Evolutionary conservation across 2,888 invertebrate genomes (phyloP).

Genomic region (Andrena dorsata): DNA sequence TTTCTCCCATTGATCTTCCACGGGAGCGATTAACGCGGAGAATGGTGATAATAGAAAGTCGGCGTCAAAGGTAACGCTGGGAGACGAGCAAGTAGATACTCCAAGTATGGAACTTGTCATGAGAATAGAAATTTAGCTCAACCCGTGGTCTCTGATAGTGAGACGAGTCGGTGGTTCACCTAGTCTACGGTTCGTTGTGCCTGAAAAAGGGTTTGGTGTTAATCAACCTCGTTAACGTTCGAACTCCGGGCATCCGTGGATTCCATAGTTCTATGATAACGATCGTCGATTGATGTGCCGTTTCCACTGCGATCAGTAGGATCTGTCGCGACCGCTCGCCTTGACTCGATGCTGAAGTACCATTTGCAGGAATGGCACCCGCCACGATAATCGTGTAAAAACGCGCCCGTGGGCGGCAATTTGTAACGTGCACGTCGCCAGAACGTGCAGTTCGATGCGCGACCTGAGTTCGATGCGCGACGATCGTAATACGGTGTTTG

Average conservation of each 20-base stretch:
- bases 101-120: slow-evolving; percentile 29
- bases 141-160: slow-evolving; percentile 29
- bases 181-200: not conserved
- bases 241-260: no score
- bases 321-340: not conserved
- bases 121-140: slow-evolving; percentile 45
- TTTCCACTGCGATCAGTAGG: no score
- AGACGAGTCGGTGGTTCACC: slow-evolving; percentile 39
- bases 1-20: not conserved
- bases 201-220: not conserved
- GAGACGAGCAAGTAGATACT: slow-evolving; percentile 20
- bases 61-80: slow-evolving; percentile 15
- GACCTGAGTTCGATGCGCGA: slow-evolving; percentile 38
- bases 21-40: not conserved
- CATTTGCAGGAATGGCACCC: not conserved
- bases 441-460: slow-evolving; percentile 38
- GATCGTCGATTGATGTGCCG: no score
- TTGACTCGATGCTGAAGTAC: not conserved
- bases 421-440: slow-evolving; percentile 3
- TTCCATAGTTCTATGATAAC: no score
- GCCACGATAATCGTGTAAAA: not conserved
- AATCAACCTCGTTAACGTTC: not conserved
- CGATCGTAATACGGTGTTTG: slow-evolving; percentile 30
- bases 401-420: not conserved
- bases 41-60: slow-evolving; percentile 23